phyloP scores from a whole-genome alignment of 1,140 invertebrate species.

The Drosophila micromelanica region DNA sequence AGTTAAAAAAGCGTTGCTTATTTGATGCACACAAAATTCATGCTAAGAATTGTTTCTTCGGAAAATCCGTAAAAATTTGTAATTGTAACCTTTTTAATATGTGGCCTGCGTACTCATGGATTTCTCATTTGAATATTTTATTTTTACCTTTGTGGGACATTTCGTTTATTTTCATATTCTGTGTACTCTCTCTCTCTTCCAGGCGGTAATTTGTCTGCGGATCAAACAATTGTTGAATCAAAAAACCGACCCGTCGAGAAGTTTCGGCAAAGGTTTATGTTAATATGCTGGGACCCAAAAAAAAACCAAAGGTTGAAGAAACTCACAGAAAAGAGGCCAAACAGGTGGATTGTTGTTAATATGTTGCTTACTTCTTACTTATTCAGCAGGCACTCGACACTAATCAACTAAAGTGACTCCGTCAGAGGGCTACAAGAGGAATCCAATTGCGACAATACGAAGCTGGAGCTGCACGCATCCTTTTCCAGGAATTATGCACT shows the following conservation, averaged over 20 bases:
- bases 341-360: constrained; percentile 57
- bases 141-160: constrained; percentile 8
- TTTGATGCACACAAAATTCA: neutral
- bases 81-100: constrained; percentile 58
- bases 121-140: constrained; percentile 41
- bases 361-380: constrained; percentile 59
- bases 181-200: neutral
- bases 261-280: constrained; percentile 54
- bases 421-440: constrained; percentile 6
- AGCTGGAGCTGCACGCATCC: constrained; percentile 37
- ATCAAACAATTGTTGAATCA: constrained; percentile 63
- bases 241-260: constrained; percentile 7
- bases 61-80: constrained; percentile 16
- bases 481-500: constrained; percentile 67
- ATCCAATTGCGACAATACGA: neutral
- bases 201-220: constrained; percentile 62
- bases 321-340: constrained; percentile 9
- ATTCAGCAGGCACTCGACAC: constrained; percentile 75
- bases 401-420: constrained; percentile 75
- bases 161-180: neutral
- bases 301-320: too few species aligned
- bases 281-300: constrained; percentile 27
- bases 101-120: constrained; percentile 45
- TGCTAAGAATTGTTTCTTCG: neutral
- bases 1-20: neutral